phyloP scores from a whole-genome alignment of 1,140 invertebrate species.

The Atta cephalotes region DNA sequence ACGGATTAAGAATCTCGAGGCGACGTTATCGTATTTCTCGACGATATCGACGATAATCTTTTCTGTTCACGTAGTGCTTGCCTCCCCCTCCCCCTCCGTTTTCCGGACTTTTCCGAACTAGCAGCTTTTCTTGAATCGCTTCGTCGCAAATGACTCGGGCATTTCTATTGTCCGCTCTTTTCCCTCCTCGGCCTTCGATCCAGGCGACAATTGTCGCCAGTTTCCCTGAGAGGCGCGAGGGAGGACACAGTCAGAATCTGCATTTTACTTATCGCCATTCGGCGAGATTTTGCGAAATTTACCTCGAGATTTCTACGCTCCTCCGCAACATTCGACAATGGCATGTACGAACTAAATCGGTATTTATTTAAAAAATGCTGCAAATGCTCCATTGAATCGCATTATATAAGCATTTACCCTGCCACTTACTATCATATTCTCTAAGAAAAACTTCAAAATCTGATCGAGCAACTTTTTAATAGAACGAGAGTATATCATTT shows the following conservation, averaged over 20 bases:
- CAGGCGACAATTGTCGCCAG: slow-evolving; percentile 31
- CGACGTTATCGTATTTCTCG: not conserved
- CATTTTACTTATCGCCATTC: slow-evolving; percentile 27
- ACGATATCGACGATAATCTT: slow-evolving; percentile 49
- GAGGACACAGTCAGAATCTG: slow-evolving; percentile 21
- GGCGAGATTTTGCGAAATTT: slow-evolving; percentile 39
- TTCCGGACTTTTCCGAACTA: slow-evolving; percentile 52
- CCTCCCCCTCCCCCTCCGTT: not conserved
- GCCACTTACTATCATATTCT: not conserved
- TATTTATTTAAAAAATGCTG: slow-evolving; percentile 32
- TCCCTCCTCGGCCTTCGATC: slow-evolving; percentile 24
- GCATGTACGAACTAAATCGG: slow-evolving; percentile 39
- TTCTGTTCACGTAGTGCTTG: slow-evolving; percentile 33
- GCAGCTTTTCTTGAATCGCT: slow-evolving; percentile 43
- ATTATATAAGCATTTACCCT: slow-evolving; percentile 11
- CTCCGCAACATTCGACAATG: not conserved
- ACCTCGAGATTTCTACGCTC: slow-evolving; percentile 6
- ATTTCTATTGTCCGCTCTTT: slow-evolving; percentile 39
- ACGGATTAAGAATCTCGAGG: slow-evolving; percentile 32
- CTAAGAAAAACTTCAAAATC: slow-evolving; percentile 17
- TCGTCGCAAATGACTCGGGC: slow-evolving; percentile 58
- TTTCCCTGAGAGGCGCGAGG: slow-evolving; percentile 13
- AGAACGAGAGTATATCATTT: not conserved
- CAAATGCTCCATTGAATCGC: not conserved
- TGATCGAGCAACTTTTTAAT: not conserved